Evolutionary conservation across 2,888 invertebrate species (phyloP).

Genomic region (Ichneumoninae sp.): DNA sequence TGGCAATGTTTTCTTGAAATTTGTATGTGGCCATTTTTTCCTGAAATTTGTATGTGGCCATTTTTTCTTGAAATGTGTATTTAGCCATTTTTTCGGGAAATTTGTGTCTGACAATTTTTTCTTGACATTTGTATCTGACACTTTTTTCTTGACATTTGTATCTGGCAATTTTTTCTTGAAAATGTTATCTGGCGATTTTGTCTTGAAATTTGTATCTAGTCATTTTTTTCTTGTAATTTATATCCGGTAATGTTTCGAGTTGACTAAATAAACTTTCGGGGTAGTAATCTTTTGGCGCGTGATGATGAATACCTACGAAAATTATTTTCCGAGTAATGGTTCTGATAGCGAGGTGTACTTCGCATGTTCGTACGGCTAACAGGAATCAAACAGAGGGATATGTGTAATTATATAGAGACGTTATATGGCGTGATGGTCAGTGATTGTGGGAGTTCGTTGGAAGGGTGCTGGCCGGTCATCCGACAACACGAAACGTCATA

Average conservation of each 20-base stretch:
- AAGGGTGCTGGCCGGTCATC: slow-evolving; percentile 24
- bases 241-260: background rate
- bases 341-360: background rate
- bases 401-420: slow-evolving; percentile 74
- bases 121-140: background rate
- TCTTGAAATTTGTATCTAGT: no score
- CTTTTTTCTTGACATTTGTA: background rate
- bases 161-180: no score
- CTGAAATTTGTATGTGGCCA: background rate
- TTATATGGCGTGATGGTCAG: slow-evolving; percentile 73
- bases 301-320: slow-evolving; percentile 9
- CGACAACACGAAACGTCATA: slow-evolving; percentile 22
- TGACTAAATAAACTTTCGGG: background rate
- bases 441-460: slow-evolving; percentile 60
- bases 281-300: background rate
- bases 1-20: background rate
- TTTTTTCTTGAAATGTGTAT: background rate
- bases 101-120: no score
- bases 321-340: slow-evolving; percentile 25
- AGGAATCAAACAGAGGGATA: slow-evolving; percentile 72
- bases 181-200: background rate
- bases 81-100: background rate
- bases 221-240: background rate
- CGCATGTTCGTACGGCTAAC: slow-evolving; percentile 64
- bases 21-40: background rate